Conservation (phyloP, 2,113 vertebrate genomes). For the Panthera leo region DNA sequence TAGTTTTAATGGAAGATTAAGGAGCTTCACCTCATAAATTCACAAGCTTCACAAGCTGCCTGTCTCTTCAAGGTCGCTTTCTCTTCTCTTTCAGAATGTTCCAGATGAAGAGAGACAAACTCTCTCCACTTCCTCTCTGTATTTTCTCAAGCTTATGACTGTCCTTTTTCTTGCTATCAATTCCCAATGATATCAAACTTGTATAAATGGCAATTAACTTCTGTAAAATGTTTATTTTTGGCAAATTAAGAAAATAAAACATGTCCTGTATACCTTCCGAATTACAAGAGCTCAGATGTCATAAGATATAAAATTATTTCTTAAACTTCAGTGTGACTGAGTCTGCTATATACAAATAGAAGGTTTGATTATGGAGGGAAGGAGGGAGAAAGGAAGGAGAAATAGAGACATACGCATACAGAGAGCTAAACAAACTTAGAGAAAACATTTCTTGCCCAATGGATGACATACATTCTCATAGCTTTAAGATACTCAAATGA, state of each 20-base stretch:
- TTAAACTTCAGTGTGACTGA: background rate
- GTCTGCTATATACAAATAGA: background rate
- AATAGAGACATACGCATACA: background rate
- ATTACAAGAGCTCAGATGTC: background rate
- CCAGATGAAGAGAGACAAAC: background rate
- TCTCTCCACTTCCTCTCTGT: background rate
- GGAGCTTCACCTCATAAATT: background rate
- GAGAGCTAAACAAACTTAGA: too few species aligned
- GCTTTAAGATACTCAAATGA: background rate
- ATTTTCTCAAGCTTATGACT: background rate
- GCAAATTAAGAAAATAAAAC: background rate
- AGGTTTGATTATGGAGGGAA: background rate
- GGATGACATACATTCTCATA: background rate
- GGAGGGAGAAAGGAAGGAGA: background rate
- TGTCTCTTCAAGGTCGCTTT: fast-evolving
- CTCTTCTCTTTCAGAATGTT: background rate
- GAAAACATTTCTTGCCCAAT: background rate
- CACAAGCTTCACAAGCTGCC: background rate
- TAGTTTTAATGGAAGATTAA: background rate
- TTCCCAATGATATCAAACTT: background rate
- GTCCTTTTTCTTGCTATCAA: background rate
- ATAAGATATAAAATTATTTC: too few species aligned
- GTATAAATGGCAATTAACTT: background rate
- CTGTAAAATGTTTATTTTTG: background rate
- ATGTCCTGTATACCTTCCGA: too few species aligned